These are phyloP conservation scores for Drosophila repletoides DNA, from an alignment of 1,140 invertebrate species.

Conservation along the genomic window DNA sequence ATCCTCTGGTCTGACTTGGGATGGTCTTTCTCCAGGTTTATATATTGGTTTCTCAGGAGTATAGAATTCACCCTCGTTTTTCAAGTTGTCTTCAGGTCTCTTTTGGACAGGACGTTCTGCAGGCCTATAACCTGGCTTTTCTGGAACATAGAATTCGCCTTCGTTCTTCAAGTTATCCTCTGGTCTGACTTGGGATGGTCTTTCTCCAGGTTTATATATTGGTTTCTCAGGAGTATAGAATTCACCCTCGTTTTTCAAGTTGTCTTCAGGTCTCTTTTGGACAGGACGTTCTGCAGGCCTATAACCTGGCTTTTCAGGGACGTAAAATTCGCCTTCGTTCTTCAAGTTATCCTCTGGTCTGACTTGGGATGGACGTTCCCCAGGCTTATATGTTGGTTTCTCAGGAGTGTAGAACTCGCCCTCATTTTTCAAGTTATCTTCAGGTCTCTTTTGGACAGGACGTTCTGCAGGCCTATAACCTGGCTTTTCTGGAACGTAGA, in stretches of 20 bases:
- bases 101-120: constrained; percentile 31
- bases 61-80: constrained; percentile 32
- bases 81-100: constrained; percentile 34
- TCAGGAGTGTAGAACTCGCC: constrained; percentile 84
- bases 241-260: constrained; percentile 68
- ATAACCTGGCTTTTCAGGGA: constrained; percentile 72
- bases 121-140: constrained; percentile 20
- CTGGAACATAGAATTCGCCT: constrained; percentile 84
- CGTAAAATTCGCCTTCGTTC: constrained; percentile 85
- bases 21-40: constrained; percentile 83
- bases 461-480: constrained; percentile 82
- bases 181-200: constrained; percentile 79
- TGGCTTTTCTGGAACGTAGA: constrained; percentile 79
- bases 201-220: constrained; percentile 82
- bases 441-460: constrained; percentile 57
- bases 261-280: constrained; percentile 18
- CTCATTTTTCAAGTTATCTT: constrained; percentile 85
- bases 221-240: constrained; percentile 32
- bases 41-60: constrained; percentile 81
- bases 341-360: constrained; percentile 84
- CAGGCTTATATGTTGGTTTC: constrained; percentile 82
- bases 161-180: constrained; percentile 84
- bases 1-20: constrained; percentile 85
- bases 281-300: constrained; percentile 10
- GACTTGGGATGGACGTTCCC: constrained; percentile 78